Conservation (phyloP, 2,113 vertebrate genomes). For the Rhinogobius similis region DNA sequence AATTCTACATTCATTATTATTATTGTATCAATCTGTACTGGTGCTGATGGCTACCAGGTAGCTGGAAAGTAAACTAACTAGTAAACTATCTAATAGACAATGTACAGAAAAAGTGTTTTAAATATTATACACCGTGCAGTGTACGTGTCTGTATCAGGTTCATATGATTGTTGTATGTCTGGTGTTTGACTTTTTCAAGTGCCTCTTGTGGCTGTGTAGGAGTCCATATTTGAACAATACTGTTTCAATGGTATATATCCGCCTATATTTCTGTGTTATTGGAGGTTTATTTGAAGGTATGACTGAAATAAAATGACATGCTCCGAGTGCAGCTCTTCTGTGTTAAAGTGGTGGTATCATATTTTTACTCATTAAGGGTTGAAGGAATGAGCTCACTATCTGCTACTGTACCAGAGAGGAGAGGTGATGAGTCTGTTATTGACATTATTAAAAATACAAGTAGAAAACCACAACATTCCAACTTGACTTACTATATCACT, state of each 20-base stretch:
- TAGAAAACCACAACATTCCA: neutral
- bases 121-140: constrained; percentile 28
- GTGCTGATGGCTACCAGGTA: constrained; percentile 58
- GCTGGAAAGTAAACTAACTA: constrained; percentile 58
- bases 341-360: constrained; percentile 6
- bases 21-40: constrained; percentile 38
- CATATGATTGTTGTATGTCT: constrained; percentile 49
- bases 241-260: constrained; percentile 38
- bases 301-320: constrained; percentile 76
- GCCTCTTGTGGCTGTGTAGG: constrained; percentile 58
- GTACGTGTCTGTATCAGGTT: constrained; percentile 30
- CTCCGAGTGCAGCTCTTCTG: constrained; percentile 51
- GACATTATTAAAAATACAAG: neutral
- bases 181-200: constrained; percentile 56
- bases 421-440: neutral
- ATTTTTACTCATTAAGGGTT: neutral
- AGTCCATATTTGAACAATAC: constrained; percentile 26
- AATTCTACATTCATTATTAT: constrained; percentile 28
- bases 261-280: constrained; percentile 55
- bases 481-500: neutral
- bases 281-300: constrained; percentile 67
- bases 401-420: neutral
- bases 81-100: constrained; percentile 53
- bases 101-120: constrained; percentile 53
- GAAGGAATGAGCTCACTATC: neutral